Base-by-base conservation (phyloP, 2,797 vertebrate species). In the Oceanodroma leucorhoa region DNA sequence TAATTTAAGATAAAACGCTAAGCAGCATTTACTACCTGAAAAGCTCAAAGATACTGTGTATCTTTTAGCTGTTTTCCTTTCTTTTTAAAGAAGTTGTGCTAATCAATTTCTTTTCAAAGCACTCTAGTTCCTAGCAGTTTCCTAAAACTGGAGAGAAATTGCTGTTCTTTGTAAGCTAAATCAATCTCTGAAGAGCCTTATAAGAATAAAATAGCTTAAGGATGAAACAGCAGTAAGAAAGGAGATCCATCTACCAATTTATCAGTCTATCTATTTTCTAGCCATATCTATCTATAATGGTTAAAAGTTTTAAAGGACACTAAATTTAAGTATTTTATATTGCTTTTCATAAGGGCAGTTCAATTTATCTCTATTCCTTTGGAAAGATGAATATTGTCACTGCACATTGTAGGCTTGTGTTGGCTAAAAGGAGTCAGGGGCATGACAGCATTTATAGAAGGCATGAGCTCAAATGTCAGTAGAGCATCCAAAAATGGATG, bases 261-360 rank as follows among this genome's bases (percentile, higher is more conserved):
- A 89, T 97, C 93, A 96, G 93, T 87, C 94, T 96, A 86, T 97
- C 90, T 90, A 60, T 94, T 97, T 94, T 95, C 85, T 92, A 87
- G 81, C 84, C 32, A 22, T 95, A 96, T 96, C 96, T 96, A 94
- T 95, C 89, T 94, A 24, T 94, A 96, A 96, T 61, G 89, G 92
- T 96, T 94, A 96, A 96, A 97, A 97, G 92, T 96, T 97, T 96
- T 97, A 96, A 97, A 97, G 90, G 97, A 96, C 87, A 94, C 92
- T 95, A 91, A 91, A 90, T 97, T 95, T 97, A 95, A 95, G 93
- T 94, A 95, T 96, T 96, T 91, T 93, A 81, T 94, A 95, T 94
- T 95, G 91, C 73, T 93, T 97, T 97, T 97, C 95, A 89, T 96
- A 96, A 96, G 94, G 93, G 92, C 94, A 94, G 80, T 95, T 97